Base-by-base conservation (phyloP, 2,113 vertebrate genomes). In the Morone chrysops region DNA sequence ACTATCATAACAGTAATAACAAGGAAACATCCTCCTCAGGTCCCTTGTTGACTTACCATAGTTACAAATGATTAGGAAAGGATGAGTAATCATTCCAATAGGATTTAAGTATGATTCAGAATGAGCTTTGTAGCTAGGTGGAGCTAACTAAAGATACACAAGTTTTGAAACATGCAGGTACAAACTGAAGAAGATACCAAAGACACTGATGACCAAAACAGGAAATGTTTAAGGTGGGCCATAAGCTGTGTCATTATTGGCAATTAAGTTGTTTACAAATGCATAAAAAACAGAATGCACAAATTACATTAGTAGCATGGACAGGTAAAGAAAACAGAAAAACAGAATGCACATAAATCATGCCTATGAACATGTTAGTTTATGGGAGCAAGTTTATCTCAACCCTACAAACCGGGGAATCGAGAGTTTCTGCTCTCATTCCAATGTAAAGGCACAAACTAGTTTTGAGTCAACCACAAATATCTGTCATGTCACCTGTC, bases 31-130 rank as follows among this genome's bases (percentile, higher is more conserved):
- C 86, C 84, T 90, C 70, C 48, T 70, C 12, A 70, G 57, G 59
- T 89, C 78, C 81, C 81, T 68, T 89, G 90, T 72, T 91, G 92
- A 95, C 85, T 92, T 87, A 91, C 80, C 65, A 38, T 73, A 74
- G 89, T 73, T 62, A 83, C 82, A 89, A 84, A 36, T 63, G 70
- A 81, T 57, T 78, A 50, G 25, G 61, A 82, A 50, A 78, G 22
- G 68, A 78, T 90, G 87, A 92, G 75, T 89, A 80, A 93, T 80
- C 16, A 71, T 48, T 76, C 41, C 38, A 78, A 77, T 14, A 65
- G 75, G 60, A 75, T 48, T 85, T 25, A 20, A 81, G 60, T 54
- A 18, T 57, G 31, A 80, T 40, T 57, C 10, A 41, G 6, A 25
- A 50, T 25, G 43, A 82, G 75, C 68, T 86, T 69, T 80, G 50